These are phyloP conservation scores for Coluber constrictor DNA, from an alignment of 2,797 vertebrate species.

Conservation along the genomic window DNA sequence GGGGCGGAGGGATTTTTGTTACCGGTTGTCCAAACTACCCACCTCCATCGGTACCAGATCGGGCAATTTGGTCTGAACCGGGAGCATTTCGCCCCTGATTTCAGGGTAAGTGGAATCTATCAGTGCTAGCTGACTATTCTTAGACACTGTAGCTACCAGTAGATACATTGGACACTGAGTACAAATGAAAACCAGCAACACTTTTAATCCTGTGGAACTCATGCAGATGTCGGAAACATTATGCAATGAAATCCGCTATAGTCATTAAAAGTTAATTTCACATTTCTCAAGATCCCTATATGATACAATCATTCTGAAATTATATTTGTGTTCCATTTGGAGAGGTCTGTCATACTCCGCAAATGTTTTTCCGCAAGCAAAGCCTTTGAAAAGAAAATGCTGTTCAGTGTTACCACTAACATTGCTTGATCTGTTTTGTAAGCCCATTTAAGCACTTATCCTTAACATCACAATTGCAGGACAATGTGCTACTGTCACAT, in stretches of 20 bases:
- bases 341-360: background rate
- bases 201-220: background rate
- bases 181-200: background rate
- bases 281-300: background rate
- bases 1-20: no score
- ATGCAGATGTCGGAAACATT: background rate
- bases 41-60: no score
- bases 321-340: background rate
- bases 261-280: background rate
- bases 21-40: no score
- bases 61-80: no score
- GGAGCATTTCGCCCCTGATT: background rate
- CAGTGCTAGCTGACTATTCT: background rate
- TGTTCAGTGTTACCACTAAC: background rate
- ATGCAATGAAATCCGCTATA: background rate
- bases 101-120: background rate
- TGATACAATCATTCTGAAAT: background rate
- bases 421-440: background rate
- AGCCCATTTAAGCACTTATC: background rate
- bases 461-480: slow-evolving; percentile 12
- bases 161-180: background rate
- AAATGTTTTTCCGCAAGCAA: background rate
- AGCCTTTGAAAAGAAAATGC: background rate
- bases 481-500: background rate
- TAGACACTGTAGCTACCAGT: background rate